Evolutionary conservation across 53 echinoderm and acorn worm species (phyloP), one percentile per base, ranked within the genome.

Genomic region (Temnopleurus reevesii): DNA sequence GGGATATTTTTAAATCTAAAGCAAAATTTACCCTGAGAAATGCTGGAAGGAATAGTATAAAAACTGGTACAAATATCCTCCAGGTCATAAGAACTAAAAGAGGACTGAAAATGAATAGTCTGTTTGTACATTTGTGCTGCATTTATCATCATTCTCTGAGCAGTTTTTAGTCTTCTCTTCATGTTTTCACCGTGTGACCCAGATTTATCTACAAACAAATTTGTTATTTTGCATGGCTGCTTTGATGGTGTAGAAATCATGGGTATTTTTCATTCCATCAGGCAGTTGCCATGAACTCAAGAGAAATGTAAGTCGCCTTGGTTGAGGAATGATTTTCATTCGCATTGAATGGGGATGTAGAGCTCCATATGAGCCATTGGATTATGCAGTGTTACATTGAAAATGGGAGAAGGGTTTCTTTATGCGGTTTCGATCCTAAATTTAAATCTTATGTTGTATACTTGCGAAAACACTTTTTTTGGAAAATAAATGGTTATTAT

Each of bases 131-230:
- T 31, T 31, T 9, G 10, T 33, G 33, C 34, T 63, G 63, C 63
- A 63, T 31, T 63, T 63, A 34, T 12, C 34, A 33, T 30, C 33
- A 63, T 30, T 33, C 63, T 33, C 31, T 63, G 13, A 12, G 15
- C 33, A 63, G 2, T 21, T 0, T n/a, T 25, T 8, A 33, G 13
- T 63, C 33, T 31, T 60, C 13, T 29, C 58, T 26, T 58, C 58
- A 33, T 63, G 63, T 29, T 29, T 63, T 33, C 63, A 63, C 63
- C 63, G 33, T 63, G 63, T 63, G 63, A 63, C 31, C 63, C 34
- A 63, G 63, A 63, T 63, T 63, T 29, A 63, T 29, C 33, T 3
- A 13, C 63, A 63, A 63, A 63, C 63, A 63, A 63, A 33, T 33
- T 31, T 63, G 34, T 63, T 63, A 63, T 63, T 63, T 33, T 29